Base-by-base conservation (phyloP, 2,888 invertebrate species). In the Notocelia uddmanniana region DNA sequence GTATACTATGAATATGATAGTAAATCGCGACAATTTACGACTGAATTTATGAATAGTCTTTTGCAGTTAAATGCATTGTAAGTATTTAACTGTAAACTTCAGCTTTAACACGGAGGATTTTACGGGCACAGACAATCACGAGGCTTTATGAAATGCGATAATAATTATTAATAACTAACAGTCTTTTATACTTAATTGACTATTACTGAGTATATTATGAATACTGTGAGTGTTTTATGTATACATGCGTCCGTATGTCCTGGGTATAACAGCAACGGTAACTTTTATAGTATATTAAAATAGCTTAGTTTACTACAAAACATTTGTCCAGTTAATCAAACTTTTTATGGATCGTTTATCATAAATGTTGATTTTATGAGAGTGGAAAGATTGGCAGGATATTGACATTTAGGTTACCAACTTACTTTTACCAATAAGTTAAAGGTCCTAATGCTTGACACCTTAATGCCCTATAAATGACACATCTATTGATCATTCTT, bases 21-120 rank as follows among this genome's bases (percentile, higher is more conserved):
- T 64, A 64, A 64, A 64, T 52, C 52, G 64, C n/a, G 23, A 64
- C 54, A 64, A 64, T 64, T 63, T 63, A 63, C 34, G 63, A 52
- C 52, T 52, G 9, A 63, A 50, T 52, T 54, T 64, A 54, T 64
- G 64, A 64, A 54, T 64, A 64, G 52, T 64, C 64, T 64, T 52
- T 54, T 54, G 23, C 64, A 64, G 50, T 63, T 64, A 54, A 52
- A 64, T 19, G 55, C 34, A 54, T 63, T 63, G 52, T 21, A 37
- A 37, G 64, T 54, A 52, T 64, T 54, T 64, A 54, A 64, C 64
- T 64, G 64, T 64, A 64, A 64, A 64, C 52, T 37, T 34, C 19
- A 54, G 50, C 21, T n/a, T 64, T 64, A 34, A 52, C 21, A 37
- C 52, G 37, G 21, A 54, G 52, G 64, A 34, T 21, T 64, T 64